Conservation (phyloP, 2,797 vertebrate genomes). For the Pampus argenteus region DNA sequence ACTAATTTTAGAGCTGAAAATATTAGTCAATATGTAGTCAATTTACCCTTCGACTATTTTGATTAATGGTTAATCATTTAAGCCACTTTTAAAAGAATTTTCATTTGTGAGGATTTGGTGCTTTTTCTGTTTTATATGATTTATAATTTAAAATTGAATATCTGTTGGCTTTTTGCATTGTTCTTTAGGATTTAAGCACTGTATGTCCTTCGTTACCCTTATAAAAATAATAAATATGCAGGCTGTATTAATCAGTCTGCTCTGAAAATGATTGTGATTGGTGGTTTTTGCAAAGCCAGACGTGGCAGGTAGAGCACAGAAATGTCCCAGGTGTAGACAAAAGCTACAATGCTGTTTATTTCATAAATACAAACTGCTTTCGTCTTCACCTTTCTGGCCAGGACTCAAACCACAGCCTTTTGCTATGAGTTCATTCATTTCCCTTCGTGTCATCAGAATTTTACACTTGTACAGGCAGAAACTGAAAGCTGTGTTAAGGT, state of each 20-base stretch:
- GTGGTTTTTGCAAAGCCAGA: no score
- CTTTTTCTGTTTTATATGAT: no score
- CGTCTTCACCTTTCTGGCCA: conserved; percentile 3
- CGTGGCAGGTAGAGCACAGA: neutral
- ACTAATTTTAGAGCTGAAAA: no score
- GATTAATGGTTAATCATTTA: no score
- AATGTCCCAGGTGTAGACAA: neutral
- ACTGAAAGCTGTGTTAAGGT: conserved; percentile 39
- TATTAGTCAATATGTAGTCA: no score
- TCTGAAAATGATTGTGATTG: neutral
- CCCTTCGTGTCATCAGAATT: conserved; percentile 11
- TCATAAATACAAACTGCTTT: neutral
- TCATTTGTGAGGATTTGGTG: no score
- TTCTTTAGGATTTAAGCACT: no score
- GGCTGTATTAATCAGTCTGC: neutral
- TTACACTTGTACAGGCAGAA: conserved; percentile 22
- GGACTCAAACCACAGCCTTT: conserved; percentile 7
- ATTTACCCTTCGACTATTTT: no score
- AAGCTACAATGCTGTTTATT: neutral
- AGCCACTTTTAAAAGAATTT: no score
- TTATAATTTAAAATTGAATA: no score
- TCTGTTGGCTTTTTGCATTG: no score
- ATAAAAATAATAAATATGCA: no score
- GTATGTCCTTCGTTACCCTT: neutral
- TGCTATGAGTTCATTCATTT: conserved; percentile 5